Conservation (phyloP, 2,797 vertebrate species). For the Taeniopygia guttata region DNA sequence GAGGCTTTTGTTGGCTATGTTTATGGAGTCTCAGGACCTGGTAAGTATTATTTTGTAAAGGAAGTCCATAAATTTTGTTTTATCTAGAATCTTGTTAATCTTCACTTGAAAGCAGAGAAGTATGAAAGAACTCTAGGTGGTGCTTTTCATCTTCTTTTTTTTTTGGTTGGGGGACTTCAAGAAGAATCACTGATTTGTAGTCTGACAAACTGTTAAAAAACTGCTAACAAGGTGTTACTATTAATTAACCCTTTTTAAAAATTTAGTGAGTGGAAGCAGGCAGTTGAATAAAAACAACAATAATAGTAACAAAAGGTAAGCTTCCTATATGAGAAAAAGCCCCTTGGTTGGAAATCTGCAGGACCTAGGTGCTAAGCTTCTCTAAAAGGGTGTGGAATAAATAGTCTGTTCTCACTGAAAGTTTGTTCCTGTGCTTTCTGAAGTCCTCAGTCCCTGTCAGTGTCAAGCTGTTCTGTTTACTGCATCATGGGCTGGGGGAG, state of each 20-base stretch:
- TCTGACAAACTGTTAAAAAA: neutral
- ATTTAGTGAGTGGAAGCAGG: neutral
- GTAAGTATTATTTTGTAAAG: conserved; percentile 68
- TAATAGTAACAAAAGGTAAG: neutral
- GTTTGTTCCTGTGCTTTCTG: neutral
- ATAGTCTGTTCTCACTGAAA: neutral
- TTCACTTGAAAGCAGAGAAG: neutral
- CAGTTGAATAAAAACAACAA: neutral
- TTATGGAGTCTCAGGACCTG: conserved; percentile 93
- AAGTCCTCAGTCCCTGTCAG: neutral
- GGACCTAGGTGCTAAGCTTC: neutral
- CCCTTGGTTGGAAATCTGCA: neutral
- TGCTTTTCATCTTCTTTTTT: neutral
- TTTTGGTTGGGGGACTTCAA: neutral
- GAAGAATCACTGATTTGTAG: neutral
- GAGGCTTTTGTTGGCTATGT: conserved; percentile 91
- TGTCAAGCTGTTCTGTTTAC: neutral
- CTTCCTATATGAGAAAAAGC: neutral
- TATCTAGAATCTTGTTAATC: neutral
- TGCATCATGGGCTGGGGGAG: neutral
- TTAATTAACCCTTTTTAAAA: neutral
- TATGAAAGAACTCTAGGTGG: neutral
- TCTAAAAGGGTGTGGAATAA: neutral
- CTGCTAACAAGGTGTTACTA: neutral
- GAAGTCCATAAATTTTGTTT: neutral